Evolutionary conservation across 1,140 invertebrate species (phyloP), one percentile per base, ranked within the genome.

Genomic region (Pararge aegeria): DNA sequence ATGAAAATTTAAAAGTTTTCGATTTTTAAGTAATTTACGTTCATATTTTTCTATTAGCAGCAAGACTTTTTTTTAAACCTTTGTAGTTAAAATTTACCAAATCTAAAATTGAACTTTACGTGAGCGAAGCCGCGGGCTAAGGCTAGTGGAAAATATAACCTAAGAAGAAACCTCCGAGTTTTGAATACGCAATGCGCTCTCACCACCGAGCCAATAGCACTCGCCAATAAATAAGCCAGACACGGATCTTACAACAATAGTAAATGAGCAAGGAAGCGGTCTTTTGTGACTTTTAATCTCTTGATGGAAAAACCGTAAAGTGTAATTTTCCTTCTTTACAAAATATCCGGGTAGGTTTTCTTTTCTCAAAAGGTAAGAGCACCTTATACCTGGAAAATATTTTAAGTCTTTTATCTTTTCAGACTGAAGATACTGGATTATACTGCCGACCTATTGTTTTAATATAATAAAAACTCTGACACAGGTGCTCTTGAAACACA

Each of bases 401-500:
- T 54, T 16, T 27, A 12, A 42, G 20, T 40, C 37, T 18, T 55
- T 46, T 46, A 7, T 20, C n/a, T 46, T 46, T 44, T 44, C 42
- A 21, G 27, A n/a, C 30, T 53, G 24, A 49, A 29, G 29, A 61
- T 24, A 49, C 27, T 37, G 20, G 42, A 12, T 42, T 46, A 40
- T 30, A 30, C 40, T 60, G 12, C 42, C 9, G 15, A 53, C 40
- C 37, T 62, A 52, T 62, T 62, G 54, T 62, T 62, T 56, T 56
- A 62, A 62, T 62, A 55, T 62, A 62, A 62, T 61, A 62, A 62
- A 56, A 42, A 37, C 37, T 16, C 53, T 52, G 53, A 48, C 52
- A 62, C 53, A 62, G 60, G 53, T 62, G 53, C 54, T 62, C 54
- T 52, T 37, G 29, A 27, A 53, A 55, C 55, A 52, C 55, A 44